phyloP scores from a whole-genome alignment of 2,797 vertebrate genomes.

The Spinus pinus region DNA sequence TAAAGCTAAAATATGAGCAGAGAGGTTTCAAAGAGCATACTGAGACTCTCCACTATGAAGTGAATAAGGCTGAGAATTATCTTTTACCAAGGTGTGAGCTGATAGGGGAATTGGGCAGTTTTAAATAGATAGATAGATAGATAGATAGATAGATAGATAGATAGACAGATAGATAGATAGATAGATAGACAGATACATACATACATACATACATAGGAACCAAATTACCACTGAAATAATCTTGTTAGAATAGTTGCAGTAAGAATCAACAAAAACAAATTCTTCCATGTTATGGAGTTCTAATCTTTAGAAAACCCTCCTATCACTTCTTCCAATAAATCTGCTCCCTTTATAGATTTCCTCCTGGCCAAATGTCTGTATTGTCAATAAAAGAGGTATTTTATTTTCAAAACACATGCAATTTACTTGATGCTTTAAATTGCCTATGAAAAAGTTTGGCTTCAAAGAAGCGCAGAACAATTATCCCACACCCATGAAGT shows the following conservation, averaged over 20 bases:
- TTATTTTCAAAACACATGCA: neutral
- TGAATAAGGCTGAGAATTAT: neutral
- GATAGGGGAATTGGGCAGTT: neutral
- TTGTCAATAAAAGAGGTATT: neutral
- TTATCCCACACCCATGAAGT: conserved; percentile 27
- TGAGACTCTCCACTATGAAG: neutral
- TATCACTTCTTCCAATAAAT: neutral
- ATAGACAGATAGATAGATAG: neutral
- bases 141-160: neutral
- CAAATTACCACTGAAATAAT: neutral
- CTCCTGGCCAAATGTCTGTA: neutral
- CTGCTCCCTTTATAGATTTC: neutral
- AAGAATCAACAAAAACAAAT: neutral
- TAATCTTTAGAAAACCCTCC: neutral
- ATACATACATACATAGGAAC: neutral
- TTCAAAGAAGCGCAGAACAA: conserved; percentile 9
- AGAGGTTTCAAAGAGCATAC: neutral
- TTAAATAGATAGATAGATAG: neutral
- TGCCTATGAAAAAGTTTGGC: neutral
- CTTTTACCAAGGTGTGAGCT: neutral
- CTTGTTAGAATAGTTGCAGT: neutral
- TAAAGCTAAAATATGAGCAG: neutral
- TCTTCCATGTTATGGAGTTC: neutral
- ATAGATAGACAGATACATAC: neutral
- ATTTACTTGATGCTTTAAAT: conserved; percentile 35